A percentile compares a stretch with the other conserved stretches of the same genome.
Evolutionary conservation across 2,113 vertebrate species (phyloP).

Genomic region (Macquaria australasica): DNA sequence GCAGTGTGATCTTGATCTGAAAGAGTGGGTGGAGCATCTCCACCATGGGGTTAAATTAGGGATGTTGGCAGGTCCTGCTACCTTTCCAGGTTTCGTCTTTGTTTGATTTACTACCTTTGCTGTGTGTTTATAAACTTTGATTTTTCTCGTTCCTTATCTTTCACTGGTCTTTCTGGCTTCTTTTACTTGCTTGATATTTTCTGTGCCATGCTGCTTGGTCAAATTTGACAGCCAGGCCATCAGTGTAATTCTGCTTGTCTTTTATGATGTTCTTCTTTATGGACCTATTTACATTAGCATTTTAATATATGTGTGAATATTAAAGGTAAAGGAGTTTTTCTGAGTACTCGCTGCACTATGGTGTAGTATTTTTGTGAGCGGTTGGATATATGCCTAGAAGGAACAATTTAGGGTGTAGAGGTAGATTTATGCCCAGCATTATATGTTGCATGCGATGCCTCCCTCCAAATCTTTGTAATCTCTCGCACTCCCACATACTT

Average conservation of each 20-base stretch:
- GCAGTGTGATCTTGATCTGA: background rate
- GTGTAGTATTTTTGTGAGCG: background rate
- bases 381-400: too few species aligned
- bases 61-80: background rate
- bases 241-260: background rate
- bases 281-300: background rate
- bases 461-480: too few species aligned
- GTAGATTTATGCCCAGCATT: too few species aligned
- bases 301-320: background rate
- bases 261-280: background rate
- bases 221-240: background rate
- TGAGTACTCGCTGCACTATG: background rate
- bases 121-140: background rate
- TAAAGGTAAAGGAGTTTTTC: background rate
- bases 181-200: background rate
- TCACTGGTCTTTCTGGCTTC: background rate
- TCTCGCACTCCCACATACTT: too few species aligned
- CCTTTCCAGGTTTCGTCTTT: background rate
- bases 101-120: background rate
- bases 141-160: background rate
- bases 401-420: too few species aligned
- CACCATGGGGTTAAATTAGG: background rate
- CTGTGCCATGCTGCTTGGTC: background rate
- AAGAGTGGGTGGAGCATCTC: background rate
- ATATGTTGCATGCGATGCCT: too few species aligned